Evolutionary conservation across 2,113 vertebrate genomes (phyloP).

Genomic region (Neotoma lepida): DNA sequence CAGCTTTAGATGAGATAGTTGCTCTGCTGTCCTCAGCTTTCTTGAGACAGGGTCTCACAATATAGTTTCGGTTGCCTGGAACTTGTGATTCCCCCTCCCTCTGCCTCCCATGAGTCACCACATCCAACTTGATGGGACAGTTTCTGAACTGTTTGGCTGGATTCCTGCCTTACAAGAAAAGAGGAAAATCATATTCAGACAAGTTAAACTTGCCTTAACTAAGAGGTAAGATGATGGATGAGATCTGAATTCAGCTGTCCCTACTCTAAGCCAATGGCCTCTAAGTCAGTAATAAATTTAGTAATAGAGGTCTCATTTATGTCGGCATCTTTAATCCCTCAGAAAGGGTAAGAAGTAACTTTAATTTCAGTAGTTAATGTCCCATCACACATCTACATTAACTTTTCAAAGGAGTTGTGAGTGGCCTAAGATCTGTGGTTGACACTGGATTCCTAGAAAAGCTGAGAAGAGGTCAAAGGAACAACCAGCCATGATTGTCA

Average conservation of each 20-base stretch:
- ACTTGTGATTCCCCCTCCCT: background rate
- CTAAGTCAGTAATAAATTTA: slow-evolving; percentile 54
- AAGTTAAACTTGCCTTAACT: background rate
- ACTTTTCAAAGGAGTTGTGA: slow-evolving; percentile 51
- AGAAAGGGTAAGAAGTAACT: slow-evolving; percentile 51
- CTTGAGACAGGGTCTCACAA: background rate
- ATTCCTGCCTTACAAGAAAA: background rate
- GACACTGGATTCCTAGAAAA: slow-evolving; percentile 54
- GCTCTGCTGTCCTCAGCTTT: background rate
- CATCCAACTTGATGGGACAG: background rate
- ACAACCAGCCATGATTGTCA: slow-evolving; percentile 19
- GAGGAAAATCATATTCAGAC: background rate
- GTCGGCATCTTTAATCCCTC: slow-evolving; percentile 34
- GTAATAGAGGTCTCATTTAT: slow-evolving; percentile 19
- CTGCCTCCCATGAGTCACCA: background rate
- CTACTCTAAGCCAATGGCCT: background rate
- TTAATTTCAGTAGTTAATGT: slow-evolving; percentile 51
- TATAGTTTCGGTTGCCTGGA: background rate
- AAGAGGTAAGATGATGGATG: background rate
- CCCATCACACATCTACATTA: slow-evolving; percentile 47
- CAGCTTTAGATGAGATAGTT: background rate
- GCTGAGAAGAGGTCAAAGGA: slow-evolving; percentile 58
- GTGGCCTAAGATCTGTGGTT: slow-evolving; percentile 18
- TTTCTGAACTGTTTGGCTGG: background rate
- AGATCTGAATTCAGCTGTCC: slow-evolving; percentile 40